phyloP scores from a whole-genome alignment of 2,888 invertebrate genomes.

The Hypsopygia costalis region DNA sequence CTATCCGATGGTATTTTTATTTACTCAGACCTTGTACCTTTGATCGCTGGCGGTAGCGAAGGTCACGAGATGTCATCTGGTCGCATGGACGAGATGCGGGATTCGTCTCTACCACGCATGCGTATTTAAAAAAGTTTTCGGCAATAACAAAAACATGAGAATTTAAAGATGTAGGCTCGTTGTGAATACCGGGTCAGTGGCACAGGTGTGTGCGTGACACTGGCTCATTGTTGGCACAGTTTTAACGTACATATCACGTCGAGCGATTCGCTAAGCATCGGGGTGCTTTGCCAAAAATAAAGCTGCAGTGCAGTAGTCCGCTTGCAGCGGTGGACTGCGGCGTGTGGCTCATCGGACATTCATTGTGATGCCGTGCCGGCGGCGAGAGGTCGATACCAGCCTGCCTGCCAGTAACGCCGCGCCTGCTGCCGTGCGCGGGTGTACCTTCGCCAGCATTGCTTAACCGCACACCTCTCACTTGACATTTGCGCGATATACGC shows the following conservation, averaged over 20 bases:
- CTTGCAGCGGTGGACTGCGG: slow-evolving; percentile 72
- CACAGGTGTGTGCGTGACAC: slow-evolving; percentile 34
- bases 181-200: slow-evolving; percentile 40
- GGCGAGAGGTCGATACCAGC: slow-evolving; percentile 53
- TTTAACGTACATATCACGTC: slow-evolving; percentile 18
- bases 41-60: slow-evolving; percentile 1
- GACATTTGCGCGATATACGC: slow-evolving; percentile 19
- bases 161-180: slow-evolving; percentile 20
- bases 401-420: slow-evolving; percentile 57
- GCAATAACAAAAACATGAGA: slow-evolving; percentile 7
- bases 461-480: slow-evolving; percentile 18
- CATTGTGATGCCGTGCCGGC: slow-evolving; percentile 46
- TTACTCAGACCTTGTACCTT: neutral
- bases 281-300: slow-evolving; percentile 74
- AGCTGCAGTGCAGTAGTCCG: slow-evolving; percentile 76
- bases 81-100: slow-evolving; percentile 25
- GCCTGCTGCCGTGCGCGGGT: slow-evolving; percentile 48
- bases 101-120: slow-evolving; percentile 11
- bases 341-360: slow-evolving; percentile 41
- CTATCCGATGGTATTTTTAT: neutral
- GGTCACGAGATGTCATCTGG: slow-evolving; percentile 17
- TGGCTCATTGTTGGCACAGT: slow-evolving; percentile 24
- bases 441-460: slow-evolving; percentile 21
- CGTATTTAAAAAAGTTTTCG: slow-evolving; percentile 1
- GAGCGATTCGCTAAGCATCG: slow-evolving; percentile 34